Evolutionary conservation across 2,113 vertebrate genomes (phyloP), one percentile per base, ranked within the genome.

Genomic region (Elgaria multicarinata): DNA sequence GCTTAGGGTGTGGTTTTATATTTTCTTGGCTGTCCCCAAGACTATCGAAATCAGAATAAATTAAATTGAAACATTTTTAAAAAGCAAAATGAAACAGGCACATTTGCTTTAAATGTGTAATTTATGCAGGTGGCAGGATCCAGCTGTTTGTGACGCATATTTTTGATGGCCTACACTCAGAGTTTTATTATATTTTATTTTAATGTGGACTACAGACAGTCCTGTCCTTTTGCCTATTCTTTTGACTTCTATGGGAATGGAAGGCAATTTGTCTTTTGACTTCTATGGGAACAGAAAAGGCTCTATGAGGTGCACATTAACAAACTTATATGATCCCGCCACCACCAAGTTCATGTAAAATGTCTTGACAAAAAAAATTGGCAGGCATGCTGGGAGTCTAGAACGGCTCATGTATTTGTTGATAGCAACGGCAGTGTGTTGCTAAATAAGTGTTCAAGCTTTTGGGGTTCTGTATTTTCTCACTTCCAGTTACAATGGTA

Each of bases 391-490:
- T 87, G 87, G 87, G 42, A 87, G 88, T 33, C 81, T 64, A 7
- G 80, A 26, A 1, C 24, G 89, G 80, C 93, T 93, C 90, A 74
- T 92, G 75, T 90, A 10, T 87, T 82, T 96, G 95, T 94, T 94
- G 92, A 83, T 96, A 97, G 93, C 96, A 97, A 96, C 94, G 8
- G 81, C 87, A 86, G 85, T 4, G 1, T 81, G 55, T 53, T 50
- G 22, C 1, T 90, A 74, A 89, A 83, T 8, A 44, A 76, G 31
- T 22, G 33, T 83, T 74, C 62, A 64, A 28, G 69, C 85, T 72
- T 64, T 88, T 76, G 46, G 74, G 72, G 90, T 64, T 90, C 96
- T 97, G 97, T 0, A 1, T 91, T 91, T 95, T 90, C 82, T 97
- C 96, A 94, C 90, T 90, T 46, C 26, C 26, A 84, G 72, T 86